phyloP scores from a whole-genome alignment of 2,797 vertebrate species.

The Paedocypris micromegethes region DNA sequence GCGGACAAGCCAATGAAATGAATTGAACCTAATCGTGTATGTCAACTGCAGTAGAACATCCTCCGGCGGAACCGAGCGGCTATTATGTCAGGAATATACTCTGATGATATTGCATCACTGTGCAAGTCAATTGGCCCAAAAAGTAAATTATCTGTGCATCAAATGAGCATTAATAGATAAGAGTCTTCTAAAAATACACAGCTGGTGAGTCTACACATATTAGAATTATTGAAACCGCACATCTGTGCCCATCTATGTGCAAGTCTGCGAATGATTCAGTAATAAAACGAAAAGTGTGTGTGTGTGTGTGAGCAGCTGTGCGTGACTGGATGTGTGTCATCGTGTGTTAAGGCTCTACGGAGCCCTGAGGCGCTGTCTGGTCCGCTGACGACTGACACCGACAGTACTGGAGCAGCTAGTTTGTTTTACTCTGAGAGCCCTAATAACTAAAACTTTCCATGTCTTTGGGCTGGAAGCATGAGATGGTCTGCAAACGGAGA shows the following conservation, averaged over 20 bases:
- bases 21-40: conserved; percentile 13
- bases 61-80: conserved; percentile 1
- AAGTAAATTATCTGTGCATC: too few species aligned
- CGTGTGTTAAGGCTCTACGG: conserved; percentile 14
- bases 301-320: conserved; percentile 13
- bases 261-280: conserved; percentile 1
- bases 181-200: conserved; percentile 9
- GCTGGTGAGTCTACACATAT: conserved; percentile 21
- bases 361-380: conserved; percentile 46
- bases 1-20: too few species aligned
- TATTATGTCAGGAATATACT: not conserved
- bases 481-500: conserved; percentile 27
- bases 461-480: conserved; percentile 21
- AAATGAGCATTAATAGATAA: too few species aligned
- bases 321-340: conserved; percentile 5
- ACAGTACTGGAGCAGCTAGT: conserved; percentile 34
- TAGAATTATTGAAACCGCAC: conserved; percentile 13
- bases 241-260: conserved; percentile 9
- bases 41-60: conserved; percentile 10
- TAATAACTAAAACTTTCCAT: conserved; percentile 39
- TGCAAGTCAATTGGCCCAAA: not conserved
- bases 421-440: conserved; percentile 22
- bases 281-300: not conserved
- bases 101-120: conserved; percentile 5
- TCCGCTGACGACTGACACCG: conserved; percentile 37